Conservation (phyloP, 2,113 vertebrate species). For the Podarcis cretensis region DNA sequence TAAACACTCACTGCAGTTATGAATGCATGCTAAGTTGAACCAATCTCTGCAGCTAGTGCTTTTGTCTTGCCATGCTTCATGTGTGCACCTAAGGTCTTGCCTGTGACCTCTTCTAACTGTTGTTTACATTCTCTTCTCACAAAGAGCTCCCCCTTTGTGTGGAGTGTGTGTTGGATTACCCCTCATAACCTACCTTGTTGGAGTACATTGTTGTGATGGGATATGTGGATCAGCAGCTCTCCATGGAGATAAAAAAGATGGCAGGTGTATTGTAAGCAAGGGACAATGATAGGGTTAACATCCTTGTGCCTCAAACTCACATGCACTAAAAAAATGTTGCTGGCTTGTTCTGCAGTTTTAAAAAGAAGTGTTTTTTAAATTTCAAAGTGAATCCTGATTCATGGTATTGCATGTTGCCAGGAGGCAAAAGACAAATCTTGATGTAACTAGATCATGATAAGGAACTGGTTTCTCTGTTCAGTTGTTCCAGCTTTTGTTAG, state of each 20-base stretch:
- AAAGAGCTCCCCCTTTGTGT: background rate
- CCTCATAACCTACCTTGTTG: background rate
- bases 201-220: too few species aligned
- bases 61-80: background rate
- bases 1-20: too few species aligned
- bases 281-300: too few species aligned
- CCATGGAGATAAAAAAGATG: background rate
- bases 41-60: too few species aligned
- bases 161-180: background rate
- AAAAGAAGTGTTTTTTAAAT: background rate
- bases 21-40: background rate
- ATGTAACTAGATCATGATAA: background rate
- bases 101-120: background rate
- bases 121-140: background rate
- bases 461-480: background rate
- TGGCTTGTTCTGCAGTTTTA: background rate
- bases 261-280: background rate
- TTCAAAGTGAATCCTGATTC: background rate
- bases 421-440: background rate
- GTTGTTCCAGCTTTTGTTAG: background rate
- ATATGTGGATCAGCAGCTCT: background rate
- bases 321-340: background rate
- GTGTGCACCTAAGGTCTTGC: background rate
- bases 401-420: background rate
- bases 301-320: background rate